These are phyloP conservation scores for Micronisus gabar DNA, from an alignment of 2,113 vertebrate species.

Conservation along the genomic window DNA sequence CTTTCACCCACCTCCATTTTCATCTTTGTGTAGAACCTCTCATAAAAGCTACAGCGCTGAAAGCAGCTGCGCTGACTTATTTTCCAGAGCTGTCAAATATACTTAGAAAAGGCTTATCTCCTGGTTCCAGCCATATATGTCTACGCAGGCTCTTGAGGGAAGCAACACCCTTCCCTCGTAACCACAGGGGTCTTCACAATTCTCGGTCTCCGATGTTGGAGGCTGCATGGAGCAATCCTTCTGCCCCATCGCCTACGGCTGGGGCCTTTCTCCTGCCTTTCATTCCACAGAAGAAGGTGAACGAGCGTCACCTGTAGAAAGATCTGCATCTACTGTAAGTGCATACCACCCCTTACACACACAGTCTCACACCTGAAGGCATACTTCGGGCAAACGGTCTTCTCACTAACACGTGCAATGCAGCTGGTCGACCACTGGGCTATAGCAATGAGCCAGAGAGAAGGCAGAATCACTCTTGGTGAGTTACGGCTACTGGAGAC, in stretches of 20 bases:
- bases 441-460: background rate
- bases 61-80: background rate
- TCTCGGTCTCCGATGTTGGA: fast-evolving
- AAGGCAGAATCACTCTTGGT: background rate
- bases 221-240: background rate
- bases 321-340: background rate
- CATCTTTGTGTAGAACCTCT: background rate
- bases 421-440: background rate
- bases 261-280: background rate
- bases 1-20: background rate
- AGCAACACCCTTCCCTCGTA: background rate
- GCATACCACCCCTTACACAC: no score
- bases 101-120: background rate
- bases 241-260: fast-evolving
- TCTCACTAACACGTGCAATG: background rate
- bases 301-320: background rate
- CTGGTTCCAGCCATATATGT: background rate
- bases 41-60: background rate
- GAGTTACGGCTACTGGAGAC: background rate
- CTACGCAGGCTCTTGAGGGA: background rate
- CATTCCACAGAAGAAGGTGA: background rate
- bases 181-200: background rate
- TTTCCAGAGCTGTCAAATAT: background rate
- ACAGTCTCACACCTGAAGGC: background rate
- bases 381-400: background rate